Evolutionary conservation across 1,140 invertebrate species (phyloP).

Genomic region (Drosophila melanica): DNA sequence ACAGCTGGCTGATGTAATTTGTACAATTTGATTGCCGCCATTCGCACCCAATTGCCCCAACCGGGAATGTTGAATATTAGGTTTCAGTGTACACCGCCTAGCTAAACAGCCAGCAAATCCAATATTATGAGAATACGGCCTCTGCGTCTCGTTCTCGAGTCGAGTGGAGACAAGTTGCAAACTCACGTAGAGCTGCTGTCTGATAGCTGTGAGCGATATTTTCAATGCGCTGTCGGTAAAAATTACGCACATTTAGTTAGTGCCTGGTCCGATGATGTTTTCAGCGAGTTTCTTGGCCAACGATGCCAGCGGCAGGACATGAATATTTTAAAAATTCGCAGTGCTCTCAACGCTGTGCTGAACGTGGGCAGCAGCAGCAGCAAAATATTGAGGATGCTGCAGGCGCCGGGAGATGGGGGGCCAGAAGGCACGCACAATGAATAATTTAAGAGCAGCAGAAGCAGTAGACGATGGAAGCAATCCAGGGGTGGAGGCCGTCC

Average conservation of each 20-base stretch:
- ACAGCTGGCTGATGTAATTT: not conserved
- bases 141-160: not conserved
- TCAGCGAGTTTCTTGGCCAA: constrained; percentile 60
- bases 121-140: constrained; percentile 29
- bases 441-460: constrained; percentile 61
- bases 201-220: constrained; percentile 62
- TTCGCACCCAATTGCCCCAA: constrained; percentile 12
- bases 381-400: constrained; percentile 23
- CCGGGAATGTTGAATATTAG: constrained; percentile 3
- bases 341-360: constrained; percentile 47
- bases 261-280: constrained; percentile 52
- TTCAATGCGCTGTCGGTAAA: constrained; percentile 77
- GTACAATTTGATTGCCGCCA: not conserved
- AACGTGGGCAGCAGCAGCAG: constrained; percentile 34
- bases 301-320: constrained; percentile 71
- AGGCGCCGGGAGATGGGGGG: not conserved
- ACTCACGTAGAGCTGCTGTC: constrained; percentile 60
- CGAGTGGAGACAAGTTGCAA: constrained; percentile 54
- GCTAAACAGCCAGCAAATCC: constrained; percentile 45
- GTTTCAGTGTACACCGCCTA: constrained; percentile 16
- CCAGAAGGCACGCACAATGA: constrained; percentile 56
- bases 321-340: constrained; percentile 78
- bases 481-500: constrained; percentile 4
- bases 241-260: constrained; percentile 79
- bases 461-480: constrained; percentile 1